Conservation (phyloP, 2,888 invertebrate species). For the Coenonympha glycerion region DNA sequence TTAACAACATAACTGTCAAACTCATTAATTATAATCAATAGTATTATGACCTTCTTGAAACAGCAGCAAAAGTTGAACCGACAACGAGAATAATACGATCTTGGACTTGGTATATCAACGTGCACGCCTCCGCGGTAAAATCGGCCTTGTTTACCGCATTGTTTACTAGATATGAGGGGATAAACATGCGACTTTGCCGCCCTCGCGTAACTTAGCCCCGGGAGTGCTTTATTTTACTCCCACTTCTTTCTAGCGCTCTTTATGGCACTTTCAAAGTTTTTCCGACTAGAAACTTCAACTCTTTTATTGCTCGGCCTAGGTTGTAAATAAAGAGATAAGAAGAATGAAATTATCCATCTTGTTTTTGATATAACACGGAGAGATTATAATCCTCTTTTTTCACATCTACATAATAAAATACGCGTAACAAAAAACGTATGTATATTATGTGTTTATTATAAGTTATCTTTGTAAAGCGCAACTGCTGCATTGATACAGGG, state of each 20-base stretch:
- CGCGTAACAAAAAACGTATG: too few relatives aligned
- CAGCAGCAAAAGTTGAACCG: too few relatives aligned
- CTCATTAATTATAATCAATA: too few relatives aligned
- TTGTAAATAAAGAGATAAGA: neutral
- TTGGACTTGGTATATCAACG: slow-evolving; percentile 9
- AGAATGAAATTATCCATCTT: neutral
- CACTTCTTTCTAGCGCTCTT: neutral
- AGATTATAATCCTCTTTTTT: too few relatives aligned
- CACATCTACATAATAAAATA: too few relatives aligned
- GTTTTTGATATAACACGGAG: too few relatives aligned
- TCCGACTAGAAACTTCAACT: neutral
- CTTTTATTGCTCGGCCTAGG: too few relatives aligned
- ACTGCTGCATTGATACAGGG: too few relatives aligned
- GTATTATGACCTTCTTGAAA: too few relatives aligned
- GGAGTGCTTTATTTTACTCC: slow-evolving; percentile 28
- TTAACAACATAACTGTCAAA: neutral
- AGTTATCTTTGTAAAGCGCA: too few relatives aligned
- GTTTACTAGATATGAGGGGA: slow-evolving; percentile 29
- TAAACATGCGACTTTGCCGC: slow-evolving; percentile 29
- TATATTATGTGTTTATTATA: too few relatives aligned
- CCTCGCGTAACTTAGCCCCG: slow-evolving; percentile 28
- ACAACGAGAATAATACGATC: too few relatives aligned
- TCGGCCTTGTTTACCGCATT: slow-evolving; percentile 29
- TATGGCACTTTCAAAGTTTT: neutral
- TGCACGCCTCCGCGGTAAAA: slow-evolving; percentile 24